Base-by-base conservation (phyloP, 2,888 invertebrate species). In the Sceliomorpha sp. region DNA sequence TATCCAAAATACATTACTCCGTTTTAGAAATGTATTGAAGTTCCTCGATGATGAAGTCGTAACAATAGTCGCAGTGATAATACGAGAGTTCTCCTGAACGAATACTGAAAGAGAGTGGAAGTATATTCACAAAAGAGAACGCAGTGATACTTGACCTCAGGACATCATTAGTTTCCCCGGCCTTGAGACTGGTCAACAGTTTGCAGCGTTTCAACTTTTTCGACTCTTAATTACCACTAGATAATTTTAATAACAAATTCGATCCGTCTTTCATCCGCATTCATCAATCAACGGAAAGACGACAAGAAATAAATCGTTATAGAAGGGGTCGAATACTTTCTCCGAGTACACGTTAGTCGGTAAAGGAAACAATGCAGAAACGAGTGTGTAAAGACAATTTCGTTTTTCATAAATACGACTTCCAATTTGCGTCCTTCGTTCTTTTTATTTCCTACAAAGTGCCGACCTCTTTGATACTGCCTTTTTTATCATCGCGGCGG, bases 101-200 rank as follows among this genome's bases (percentile, higher is more conserved):
- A 67, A 75, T 55, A 68, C 26, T 36, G 51, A 31, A 24, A 39
- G 45, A 10, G 20, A 14, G 37, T 10, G 36, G 2, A 20, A 20
- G 29, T 20, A 39, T 14, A 29, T 32, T 53, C 53, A 47, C 59
- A 63, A 32, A 55, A 60, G 40, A 27, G 47, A 51, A 56, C 27
- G 37, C 34, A 76, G 75, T 4, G 6, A 44, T 15, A 40, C 13
- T 12, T 45, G 53, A 51, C 81, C 78, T 73, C 79, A 40, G 80
- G 80, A 75, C 80, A 80, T 82, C 81, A 83, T 83, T 83, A 83
- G 82, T 76, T 75, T 80, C 77, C 72, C 77, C 75, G 77, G 78
- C 72, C 63, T 72, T 72, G 70, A 75, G 73, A 72, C 50, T 68
- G 69, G 75, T 78, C 72, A 71, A 77, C 75, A 70, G 74, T 78